Evolutionary conservation across 2,888 invertebrate genomes (phyloP).

Genomic region (Exephanes ischioxanthus): DNA sequence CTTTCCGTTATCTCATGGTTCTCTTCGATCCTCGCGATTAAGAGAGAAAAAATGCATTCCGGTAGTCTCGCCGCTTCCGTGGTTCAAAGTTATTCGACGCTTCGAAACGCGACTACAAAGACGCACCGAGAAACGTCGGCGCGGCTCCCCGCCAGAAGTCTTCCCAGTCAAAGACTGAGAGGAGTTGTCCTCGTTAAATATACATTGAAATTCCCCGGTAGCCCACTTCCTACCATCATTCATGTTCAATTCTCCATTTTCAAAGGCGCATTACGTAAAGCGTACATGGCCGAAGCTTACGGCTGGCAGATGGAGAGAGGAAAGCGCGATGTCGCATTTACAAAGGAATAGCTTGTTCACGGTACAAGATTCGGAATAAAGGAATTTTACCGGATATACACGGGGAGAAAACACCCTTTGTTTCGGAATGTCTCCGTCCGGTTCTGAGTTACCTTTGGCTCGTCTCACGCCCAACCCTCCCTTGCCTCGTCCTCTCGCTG

Average conservation of each 20-base stretch:
- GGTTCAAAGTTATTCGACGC: conserved; percentile 21
- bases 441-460: conserved; percentile 6
- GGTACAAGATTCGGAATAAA: conserved; percentile 60
- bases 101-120: neutral
- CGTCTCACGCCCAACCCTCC: neutral
- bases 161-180: conserved; percentile 38
- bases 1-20: neutral
- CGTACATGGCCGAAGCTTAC: conserved; percentile 6
- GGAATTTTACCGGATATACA: conserved; percentile 37
- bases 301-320: neutral
- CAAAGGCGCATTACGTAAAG: conserved; percentile 53
- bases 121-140: conserved; percentile 3
- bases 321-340: conserved; percentile 46
- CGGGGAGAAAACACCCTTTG: conserved; percentile 28
- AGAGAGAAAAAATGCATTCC: neutral
- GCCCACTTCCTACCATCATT: conserved; percentile 31
- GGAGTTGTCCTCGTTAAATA: conserved; percentile 51
- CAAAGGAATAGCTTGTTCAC: conserved; percentile 62
- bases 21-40: neutral
- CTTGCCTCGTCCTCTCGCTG: neutral
- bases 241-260: conserved; percentile 62
- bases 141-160: conserved; percentile 7
- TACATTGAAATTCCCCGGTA: conserved; percentile 19
- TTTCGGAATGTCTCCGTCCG: conserved; percentile 25
- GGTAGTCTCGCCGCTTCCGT: conserved; percentile 23